Evolutionary conservation across 2,113 vertebrate genomes (phyloP).

Genomic region (Hiodon alosoides): DNA sequence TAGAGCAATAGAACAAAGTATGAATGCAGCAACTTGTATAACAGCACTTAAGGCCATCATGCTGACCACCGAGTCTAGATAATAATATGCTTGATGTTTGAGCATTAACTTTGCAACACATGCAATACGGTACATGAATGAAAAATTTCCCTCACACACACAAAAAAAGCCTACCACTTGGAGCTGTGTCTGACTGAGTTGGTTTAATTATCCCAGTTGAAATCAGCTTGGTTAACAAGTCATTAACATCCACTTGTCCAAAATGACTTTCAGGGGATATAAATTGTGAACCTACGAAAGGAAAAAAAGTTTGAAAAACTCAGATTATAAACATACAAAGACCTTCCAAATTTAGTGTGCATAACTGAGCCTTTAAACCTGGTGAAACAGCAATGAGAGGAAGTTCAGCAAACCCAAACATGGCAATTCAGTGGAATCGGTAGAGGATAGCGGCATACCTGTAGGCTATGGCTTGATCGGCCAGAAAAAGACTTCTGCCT

Average conservation of each 20-base stretch:
- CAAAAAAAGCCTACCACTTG: slow-evolving; percentile 48
- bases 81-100: background rate
- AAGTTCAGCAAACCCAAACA: too few relatives aligned
- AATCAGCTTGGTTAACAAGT: slow-evolving; percentile 86
- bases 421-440: too few relatives aligned
- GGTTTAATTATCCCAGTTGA: slow-evolving; percentile 85
- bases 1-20: slow-evolving; percentile 4
- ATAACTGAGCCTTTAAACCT: too few relatives aligned
- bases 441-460: too few relatives aligned
- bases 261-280: slow-evolving; percentile 81
- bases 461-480: too few relatives aligned
- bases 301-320: background rate
- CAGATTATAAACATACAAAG: too few relatives aligned
- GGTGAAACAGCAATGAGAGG: too few relatives aligned
- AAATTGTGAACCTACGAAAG: slow-evolving; percentile 41
- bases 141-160: background rate
- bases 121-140: background rate
- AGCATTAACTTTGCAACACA: background rate
- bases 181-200: slow-evolving; percentile 61
- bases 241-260: slow-evolving; percentile 92
- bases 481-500: too few relatives aligned
- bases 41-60: background rate
- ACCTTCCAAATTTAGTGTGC: too few relatives aligned
- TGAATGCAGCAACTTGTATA: background rate
- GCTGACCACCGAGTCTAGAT: background rate